Evolutionary conservation across 2,888 invertebrate species (phyloP), one percentile per base, ranked within the genome.

Genomic region (Eupelmus urozonus): DNA sequence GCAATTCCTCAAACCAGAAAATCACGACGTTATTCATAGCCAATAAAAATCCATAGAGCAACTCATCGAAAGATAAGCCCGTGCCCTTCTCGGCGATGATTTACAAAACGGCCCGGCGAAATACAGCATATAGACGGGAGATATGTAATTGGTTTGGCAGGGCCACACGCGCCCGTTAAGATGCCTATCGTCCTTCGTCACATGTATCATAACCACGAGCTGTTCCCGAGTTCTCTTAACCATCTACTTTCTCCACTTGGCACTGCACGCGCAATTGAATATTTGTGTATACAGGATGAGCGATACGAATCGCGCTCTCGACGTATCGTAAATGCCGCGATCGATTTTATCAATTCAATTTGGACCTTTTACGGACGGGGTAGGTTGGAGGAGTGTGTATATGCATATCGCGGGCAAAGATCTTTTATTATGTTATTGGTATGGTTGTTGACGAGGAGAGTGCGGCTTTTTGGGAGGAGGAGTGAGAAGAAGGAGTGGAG

Each of bases 271-370:
- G 53, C 53, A 67, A 78, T 74, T 70, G 78, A 78, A 78, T 78
- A 65, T 78, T 78, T 70, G 63, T 78, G 65, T 63, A 57, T 13
- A 53, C 34, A 29, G 1, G 29, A 42, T n/a, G 27, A 7, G 20
- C 53, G 53, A 53, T 53, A 20, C 53, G 49, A 29, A 40, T 62
- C 45, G 60, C 40, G 40, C 2, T 34, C 25, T 51, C 45, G 16
- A 45, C 27, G 27, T 40, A 53, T 67, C 60, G 53, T 75, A 67
- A 59, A 59, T 25, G 7, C 16, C 25, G n/a, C 49, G 51, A 57
- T 69, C 57, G 65, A 78, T 74, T 70, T 74, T 74, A 78, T 79
- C 75, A 66, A 79, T 75, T 79, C 75, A 75, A 79, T 79, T 79
- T 75, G 74, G 57, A 40, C 5, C 55, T 69, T 62, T 69, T 75